Base-by-base conservation (phyloP, 2,888 invertebrate species). In the Seira musarum region DNA sequence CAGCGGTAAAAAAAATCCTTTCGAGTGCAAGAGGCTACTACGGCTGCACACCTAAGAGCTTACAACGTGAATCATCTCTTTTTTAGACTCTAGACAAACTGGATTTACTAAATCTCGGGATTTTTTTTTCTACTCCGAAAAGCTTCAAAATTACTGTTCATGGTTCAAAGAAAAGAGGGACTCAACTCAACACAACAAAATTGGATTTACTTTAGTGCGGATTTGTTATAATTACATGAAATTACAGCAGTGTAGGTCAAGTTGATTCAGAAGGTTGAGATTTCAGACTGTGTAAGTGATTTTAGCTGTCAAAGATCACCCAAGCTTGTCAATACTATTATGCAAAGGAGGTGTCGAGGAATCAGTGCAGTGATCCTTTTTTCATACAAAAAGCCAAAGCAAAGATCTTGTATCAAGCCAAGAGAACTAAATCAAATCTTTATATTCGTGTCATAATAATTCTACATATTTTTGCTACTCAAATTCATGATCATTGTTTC, bases 71-170 rank as follows among this genome's bases (percentile, higher is more conserved):
- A 15, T 61, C 70, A 24, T 69, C 17, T 25, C 21, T 49, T 24
- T 46, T 53, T 17, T 57, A 21, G 35, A 60, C 53, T 21, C 61
- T 63, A 35, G 46, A 73, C 63, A 75, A 74, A 74, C 75, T 75
- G 75, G 75, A 75, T 75, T 75, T 68, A 65, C 53, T n/a, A 53
- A 53, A 30, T 30, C n/a, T n/a, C n/a, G n/a, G n/a, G 40, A 40
- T n/a, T n/a, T 65, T 64, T 40, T 30, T 24, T 53, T 49, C 8
- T 57, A 60, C 53, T 53, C 53, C 17, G 15, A 13, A 53, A 53
- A 53, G 53, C n/a, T 53, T 53, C 53, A 53, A 17, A 53, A 53
- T 3, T 8, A 15, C 53, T 53, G 17, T 53, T 8, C 53, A 53
- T 40, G 6, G 40, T 40, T 40, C 40, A 53, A 53, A 53, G 30